Percentiles rank a stretch among this genome's conserved stretches.
Conservation (phyloP, 2,888 invertebrate genomes). For the Pollenia angustigena region DNA sequence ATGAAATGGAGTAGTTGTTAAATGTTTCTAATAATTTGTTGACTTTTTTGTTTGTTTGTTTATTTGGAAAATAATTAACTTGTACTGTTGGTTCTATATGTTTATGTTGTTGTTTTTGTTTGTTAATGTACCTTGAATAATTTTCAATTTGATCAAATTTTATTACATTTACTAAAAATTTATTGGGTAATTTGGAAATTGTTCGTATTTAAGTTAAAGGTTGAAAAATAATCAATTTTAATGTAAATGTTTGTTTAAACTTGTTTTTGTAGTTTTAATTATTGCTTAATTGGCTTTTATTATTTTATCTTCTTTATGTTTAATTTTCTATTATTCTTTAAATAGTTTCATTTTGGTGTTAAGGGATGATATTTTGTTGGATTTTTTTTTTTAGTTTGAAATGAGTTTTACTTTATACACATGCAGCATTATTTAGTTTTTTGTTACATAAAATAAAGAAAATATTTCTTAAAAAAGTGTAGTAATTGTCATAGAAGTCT, state of each 20-base stretch:
- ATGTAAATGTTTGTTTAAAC: constrained; percentile 32
- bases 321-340: not conserved
- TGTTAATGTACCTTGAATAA: constrained; percentile 39
- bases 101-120: constrained; percentile 49
- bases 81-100: constrained; percentile 71
- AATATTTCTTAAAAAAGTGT: constrained; percentile 10
- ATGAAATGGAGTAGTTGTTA: constrained; percentile 49
- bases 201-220: not conserved
- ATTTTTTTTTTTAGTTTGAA: constrained; percentile 10
- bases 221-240: constrained; percentile 21
- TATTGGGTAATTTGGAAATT: constrained; percentile 16
- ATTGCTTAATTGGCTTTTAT: constrained; percentile 51
- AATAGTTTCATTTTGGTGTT: constrained; percentile 19
- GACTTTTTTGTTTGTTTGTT: not conserved
- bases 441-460: not conserved
- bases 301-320: not conserved
- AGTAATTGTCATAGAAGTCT: not conserved
- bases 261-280: constrained; percentile 45
- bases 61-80: constrained; percentile 66
- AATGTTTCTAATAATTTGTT: constrained; percentile 45
- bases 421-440: constrained; percentile 6
- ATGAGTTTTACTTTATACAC: constrained; percentile 39
- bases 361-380: not conserved
- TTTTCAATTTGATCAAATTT: constrained; percentile 48
- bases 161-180: constrained; percentile 13